phyloP scores from a whole-genome alignment of 2,113 vertebrate species.

The Actenoides hombroni region DNA sequence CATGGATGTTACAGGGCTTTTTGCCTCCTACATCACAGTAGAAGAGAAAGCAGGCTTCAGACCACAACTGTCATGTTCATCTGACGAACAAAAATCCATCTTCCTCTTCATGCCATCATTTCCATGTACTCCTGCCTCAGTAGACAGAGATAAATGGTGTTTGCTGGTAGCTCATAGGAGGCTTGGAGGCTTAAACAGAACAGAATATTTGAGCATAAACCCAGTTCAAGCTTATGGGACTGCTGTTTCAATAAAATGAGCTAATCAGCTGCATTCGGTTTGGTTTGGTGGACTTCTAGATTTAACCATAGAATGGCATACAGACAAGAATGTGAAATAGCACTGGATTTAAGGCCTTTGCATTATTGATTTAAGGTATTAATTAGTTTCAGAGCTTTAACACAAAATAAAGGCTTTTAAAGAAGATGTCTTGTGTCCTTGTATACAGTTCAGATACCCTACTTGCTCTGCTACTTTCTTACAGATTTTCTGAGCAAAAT shows the following conservation, averaged over 20 bases:
- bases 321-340: neutral
- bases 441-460: neutral
- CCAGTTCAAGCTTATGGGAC: neutral
- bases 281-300: neutral
- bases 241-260: neutral
- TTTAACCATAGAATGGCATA: neutral
- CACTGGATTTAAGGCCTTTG: neutral
- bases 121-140: neutral
- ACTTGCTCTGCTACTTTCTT: neutral
- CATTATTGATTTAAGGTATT: neutral
- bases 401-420: neutral
- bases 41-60: neutral
- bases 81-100: neutral
- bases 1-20: neutral
- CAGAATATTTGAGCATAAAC: neutral
- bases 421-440: neutral
- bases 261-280: neutral
- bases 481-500: neutral
- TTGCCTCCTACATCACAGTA: neutral
- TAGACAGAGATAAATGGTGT: neutral
- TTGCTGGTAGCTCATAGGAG: rapidly evolving
- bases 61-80: neutral
- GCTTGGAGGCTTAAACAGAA: neutral
- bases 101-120: neutral
- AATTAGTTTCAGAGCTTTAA: neutral